Evolutionary conservation across 2,113 vertebrate genomes (phyloP), one percentile per base, ranked within the genome.

Genomic region (Mungos mungo): DNA sequence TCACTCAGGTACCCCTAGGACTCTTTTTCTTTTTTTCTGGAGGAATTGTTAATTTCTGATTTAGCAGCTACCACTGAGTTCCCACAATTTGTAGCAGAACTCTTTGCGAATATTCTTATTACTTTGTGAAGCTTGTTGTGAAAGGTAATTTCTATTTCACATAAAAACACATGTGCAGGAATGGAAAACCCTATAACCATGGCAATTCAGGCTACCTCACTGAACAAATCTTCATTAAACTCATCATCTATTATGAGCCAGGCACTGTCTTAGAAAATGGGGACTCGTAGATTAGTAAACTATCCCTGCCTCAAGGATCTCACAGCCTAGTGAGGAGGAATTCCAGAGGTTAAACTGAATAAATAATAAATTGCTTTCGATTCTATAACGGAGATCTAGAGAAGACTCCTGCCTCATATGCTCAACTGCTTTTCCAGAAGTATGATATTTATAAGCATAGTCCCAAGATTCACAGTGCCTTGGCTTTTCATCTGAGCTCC

Each of bases 261-360:
- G 38, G 29, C 29, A 60, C 54, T 92, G 9, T 74, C 7, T 4
- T 79, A 96, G 18, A 87, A 13, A 92, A 45, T 41, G 13, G 29
- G 31, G 19, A 81, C 27, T 8, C 1, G 38, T 21, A 21, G 14
- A 87, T 47, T 1, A 90, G 29, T 71, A 88, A 71, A 90, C 52
- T 76, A 23, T 65, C 4, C 23, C 18, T 71, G 1, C 9, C 7
- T 80, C 9, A 63, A 45, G 15, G 29, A 95, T 47, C 12, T 63
- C 12, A 85, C 13, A 91, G 19, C 27, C 69, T 90, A n/a, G 11
- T 79, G 15, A 93, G 47, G 1, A 89, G 33, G 25, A 54, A 79
- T 88, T 90, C 21, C 19, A 68, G 31, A 93, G 18, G 74, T 96
- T 93, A 93, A 91, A 84, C 15, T 71, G 88, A 72, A 91, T 5